Conservation (phyloP, 2,888 invertebrate genomes). For the Gortyna flavago region DNA sequence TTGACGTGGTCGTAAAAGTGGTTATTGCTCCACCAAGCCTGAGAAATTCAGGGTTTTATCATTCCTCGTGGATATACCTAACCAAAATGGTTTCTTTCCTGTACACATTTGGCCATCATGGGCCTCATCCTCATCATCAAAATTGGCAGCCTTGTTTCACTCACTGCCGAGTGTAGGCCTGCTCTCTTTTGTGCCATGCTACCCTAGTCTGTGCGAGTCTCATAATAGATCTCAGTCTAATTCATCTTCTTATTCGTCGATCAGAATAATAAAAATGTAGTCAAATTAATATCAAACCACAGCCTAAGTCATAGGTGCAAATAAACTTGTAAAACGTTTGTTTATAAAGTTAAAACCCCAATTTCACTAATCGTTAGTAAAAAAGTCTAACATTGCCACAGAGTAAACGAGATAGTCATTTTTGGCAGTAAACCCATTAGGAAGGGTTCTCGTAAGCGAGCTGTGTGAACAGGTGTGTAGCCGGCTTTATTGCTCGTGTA, state of each 20-base stretch:
- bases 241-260: neutral
- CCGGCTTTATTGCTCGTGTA: conserved; percentile 57
- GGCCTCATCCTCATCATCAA: no score
- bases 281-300: conserved; percentile 12
- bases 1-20: conserved; percentile 42
- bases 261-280: neutral
- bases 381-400: conserved; percentile 69
- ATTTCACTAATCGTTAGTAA: conserved; percentile 64
- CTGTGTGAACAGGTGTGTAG: conserved; percentile 72
- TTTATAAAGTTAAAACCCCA: conserved; percentile 55
- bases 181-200: neutral
- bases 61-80: neutral
- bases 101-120: neutral
- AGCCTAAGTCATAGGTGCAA: conserved; percentile 35
- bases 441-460: conserved; percentile 71
- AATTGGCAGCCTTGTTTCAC: no score
- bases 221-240: neutral
- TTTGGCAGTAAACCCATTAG: conserved; percentile 79
- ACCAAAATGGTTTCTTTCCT: neutral
- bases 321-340: conserved; percentile 59
- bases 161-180: no score
- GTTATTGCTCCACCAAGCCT: conserved; percentile 29
- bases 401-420: conserved; percentile 67
- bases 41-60: conserved; percentile 17
- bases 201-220: neutral